Percentiles rank a stretch among this genome's conserved stretches.
These are phyloP conservation scores for Pitta sordida DNA, from an alignment of 2,113 vertebrate genomes.

Conservation along the genomic window DNA sequence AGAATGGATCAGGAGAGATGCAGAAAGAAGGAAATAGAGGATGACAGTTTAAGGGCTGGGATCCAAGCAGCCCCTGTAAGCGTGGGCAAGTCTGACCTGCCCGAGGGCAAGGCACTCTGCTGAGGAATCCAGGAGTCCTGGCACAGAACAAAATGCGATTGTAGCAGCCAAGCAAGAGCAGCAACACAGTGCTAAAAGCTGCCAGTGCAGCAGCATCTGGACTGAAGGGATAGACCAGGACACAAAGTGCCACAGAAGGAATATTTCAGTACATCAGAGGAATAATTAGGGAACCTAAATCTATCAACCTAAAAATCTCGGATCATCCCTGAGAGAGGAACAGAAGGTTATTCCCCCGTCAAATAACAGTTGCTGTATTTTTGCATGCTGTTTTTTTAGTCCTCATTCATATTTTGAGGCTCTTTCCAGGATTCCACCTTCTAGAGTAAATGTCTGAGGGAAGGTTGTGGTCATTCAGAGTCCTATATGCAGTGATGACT, in stretches of 20 bases:
- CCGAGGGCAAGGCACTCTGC: not conserved
- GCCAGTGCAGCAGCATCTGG: not conserved
- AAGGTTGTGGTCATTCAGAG: not conserved
- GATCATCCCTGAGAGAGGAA: not conserved
- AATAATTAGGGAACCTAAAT: not conserved
- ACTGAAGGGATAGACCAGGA: not conserved
- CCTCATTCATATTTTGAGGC: not conserved
- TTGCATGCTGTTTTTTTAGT: not conserved
- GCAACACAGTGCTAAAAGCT: not conserved
- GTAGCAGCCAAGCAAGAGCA: not conserved
- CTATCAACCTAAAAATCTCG: not conserved
- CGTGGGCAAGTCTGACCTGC: not conserved
- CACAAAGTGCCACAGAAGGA: not conserved
- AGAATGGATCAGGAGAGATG: not conserved
- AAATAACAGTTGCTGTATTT: not conserved
- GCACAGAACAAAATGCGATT: not conserved
- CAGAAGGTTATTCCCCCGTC: not conserved
- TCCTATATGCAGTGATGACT: rapidly evolving
- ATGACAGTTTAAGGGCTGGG: not conserved
- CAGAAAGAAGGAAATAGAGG: not conserved
- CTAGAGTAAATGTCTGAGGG: not conserved
- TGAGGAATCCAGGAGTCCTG: not conserved
- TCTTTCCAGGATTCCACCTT: not conserved
- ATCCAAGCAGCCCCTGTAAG: not conserved
- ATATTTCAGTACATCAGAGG: not conserved